These are phyloP conservation scores for Centropyge bicolor DNA, from an alignment of 2,797 vertebrate species.

Conservation along the genomic window DNA sequence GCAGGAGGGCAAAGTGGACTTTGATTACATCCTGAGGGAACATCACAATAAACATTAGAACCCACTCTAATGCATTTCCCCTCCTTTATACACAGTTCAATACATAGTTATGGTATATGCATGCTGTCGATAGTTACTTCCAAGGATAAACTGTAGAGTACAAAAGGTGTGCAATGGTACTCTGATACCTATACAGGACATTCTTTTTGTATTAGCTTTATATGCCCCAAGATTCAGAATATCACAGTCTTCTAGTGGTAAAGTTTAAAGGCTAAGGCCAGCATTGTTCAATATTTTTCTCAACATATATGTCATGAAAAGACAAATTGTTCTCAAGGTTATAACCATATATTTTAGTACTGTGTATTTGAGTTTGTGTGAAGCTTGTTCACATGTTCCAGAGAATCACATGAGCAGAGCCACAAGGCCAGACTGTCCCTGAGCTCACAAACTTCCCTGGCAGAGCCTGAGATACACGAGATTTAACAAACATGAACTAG, in stretches of 20 bases:
- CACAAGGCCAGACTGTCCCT: slow-evolving; percentile 22
- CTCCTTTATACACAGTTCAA: not conserved
- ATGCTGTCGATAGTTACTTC: not conserved
- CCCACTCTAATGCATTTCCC: not conserved
- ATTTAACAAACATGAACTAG: slow-evolving; percentile 19
- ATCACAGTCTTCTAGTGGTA: not conserved
- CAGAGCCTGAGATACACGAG: not conserved
- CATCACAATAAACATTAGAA: slow-evolving; percentile 14
- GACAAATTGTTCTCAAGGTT: not conserved
- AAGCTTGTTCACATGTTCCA: too few relatives aligned
- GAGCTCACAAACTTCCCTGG: not conserved
- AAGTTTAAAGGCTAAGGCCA: not conserved
- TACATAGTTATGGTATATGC: not conserved
- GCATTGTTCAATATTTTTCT: not conserved
- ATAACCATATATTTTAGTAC: not conserved
- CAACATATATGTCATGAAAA: not conserved
- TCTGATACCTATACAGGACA: not conserved
- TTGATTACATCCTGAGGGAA: slow-evolving; percentile 92
- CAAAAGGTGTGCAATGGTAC: not conserved
- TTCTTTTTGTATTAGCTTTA: not conserved
- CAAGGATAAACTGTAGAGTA: not conserved
- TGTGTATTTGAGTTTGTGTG: not conserved
- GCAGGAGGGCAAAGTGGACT: slow-evolving; percentile 92
- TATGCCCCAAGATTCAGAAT: not conserved
- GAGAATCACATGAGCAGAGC: too few relatives aligned